Evolutionary conservation across 2,113 vertebrate genomes (phyloP), one percentile per base, ranked within the genome.

Genomic region (Sprattus sprattus): DNA sequence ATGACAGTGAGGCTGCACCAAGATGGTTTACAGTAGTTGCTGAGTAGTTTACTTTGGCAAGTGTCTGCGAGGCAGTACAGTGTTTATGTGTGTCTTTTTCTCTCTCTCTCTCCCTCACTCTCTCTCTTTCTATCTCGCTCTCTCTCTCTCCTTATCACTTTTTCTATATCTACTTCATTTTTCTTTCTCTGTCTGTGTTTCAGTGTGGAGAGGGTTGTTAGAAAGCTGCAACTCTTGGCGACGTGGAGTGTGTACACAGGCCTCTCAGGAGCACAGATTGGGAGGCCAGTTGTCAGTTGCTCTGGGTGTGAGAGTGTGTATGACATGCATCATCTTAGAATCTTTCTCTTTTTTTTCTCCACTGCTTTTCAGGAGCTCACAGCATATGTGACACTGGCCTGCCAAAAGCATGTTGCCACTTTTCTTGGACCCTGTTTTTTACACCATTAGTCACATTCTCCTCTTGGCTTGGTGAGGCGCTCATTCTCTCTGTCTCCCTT

Each of bases 401-500:
- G 91, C 90, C 88, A 90, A 87, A 86, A 85, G 57, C 83, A 71
- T 52, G 28, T 86, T 88, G 84, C 86, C 91, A 75, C 86, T 86
- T 87, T 85, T 85, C 86, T 75, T 28, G 44, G n/a, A 45, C 47
- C 85, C 83, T 81, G 46, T 49, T 84, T 83, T 89, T 83, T 87
- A 89, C 88, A 82, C 88, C 87, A 82, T 87, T 88, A 86, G 83
- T 87, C 91, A 88, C 81, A 86, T 90, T 89, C 88, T 87, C 83
- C 54, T 88, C 83, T 86, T 88, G 85, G 88, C 88, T 85, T 83
- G 82, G 82, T 82, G 57, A 32, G 44, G 45, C 1, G 52, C 81
- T 85, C 57, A 80, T 25, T 50, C 5, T 11, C 44, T 50, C 57
- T 50, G 3, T 47, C 16, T 82, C 52, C 7, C 57, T 28, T 64